Conservation (phyloP, 2,797 vertebrate genomes). For the Xiphorhynchus erythropygius region DNA sequence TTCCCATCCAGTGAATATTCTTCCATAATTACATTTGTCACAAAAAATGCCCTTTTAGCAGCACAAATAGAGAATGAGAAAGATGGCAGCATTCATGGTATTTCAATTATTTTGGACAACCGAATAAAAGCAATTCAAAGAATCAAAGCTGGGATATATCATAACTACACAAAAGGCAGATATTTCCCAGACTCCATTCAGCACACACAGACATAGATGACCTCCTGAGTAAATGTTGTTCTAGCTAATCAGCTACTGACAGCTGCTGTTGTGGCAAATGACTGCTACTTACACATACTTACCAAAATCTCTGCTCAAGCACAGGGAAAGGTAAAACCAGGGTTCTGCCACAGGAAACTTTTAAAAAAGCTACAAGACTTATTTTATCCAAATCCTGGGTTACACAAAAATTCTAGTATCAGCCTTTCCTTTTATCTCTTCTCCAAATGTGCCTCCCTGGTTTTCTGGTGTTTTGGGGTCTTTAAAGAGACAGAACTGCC, state of each 20-base stretch:
- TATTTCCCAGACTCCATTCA: neutral
- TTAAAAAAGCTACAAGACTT: neutral
- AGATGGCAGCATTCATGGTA: neutral
- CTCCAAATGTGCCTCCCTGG: neutral
- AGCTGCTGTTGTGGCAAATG: neutral
- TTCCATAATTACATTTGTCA: constrained; percentile 4
- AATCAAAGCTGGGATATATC: neutral
- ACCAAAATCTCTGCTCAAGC: neutral
- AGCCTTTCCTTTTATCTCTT: neutral
- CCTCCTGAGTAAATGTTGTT: neutral
- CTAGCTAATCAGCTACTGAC: neutral
- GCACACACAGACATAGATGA: neutral
- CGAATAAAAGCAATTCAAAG: neutral
- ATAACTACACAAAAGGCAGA: neutral
- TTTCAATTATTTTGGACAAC: neutral
- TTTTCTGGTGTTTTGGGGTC: neutral
- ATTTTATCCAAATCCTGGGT: neutral
- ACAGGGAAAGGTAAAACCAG: neutral
- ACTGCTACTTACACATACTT: fast-evolving
- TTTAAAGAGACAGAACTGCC: neutral
- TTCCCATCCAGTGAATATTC: neutral
- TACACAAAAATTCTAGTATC: neutral
- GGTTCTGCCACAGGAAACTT: neutral
- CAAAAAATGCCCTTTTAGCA: neutral
- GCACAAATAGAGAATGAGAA: neutral